These are phyloP conservation scores for Proisotoma minuta DNA, from an alignment of 2,888 invertebrate species.

Conservation along the genomic window DNA sequence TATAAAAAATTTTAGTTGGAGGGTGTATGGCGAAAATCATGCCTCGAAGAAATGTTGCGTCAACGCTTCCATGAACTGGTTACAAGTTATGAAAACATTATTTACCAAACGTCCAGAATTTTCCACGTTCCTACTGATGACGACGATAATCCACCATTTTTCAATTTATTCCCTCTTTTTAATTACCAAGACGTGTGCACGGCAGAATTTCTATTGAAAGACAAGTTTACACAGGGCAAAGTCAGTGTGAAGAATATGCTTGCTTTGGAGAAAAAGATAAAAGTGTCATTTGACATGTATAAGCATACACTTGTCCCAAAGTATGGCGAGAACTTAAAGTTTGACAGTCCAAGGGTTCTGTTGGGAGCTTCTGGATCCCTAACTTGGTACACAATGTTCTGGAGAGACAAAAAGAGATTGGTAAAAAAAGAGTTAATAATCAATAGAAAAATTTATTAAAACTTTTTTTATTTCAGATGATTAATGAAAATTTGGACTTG, in stretches of 20 bases:
- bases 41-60: background rate
- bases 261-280: slow-evolving; percentile 1
- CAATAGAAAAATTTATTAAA: background rate
- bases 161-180: too few relatives aligned
- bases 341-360: too few relatives aligned
- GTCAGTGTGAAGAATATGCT: background rate
- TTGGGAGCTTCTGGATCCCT: too few relatives aligned
- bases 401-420: too few relatives aligned
- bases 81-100: background rate
- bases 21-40: slow-evolving; percentile 1
- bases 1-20: background rate
- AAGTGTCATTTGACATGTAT: too few relatives aligned
- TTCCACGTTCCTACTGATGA: too few relatives aligned
- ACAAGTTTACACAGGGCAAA: background rate
- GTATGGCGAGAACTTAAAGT: too few relatives aligned
- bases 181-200: background rate
- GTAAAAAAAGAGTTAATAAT: too few relatives aligned
- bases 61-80: background rate
- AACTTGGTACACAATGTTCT: too few relatives aligned
- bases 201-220: background rate
- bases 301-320: too few relatives aligned
- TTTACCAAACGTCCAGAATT: background rate
- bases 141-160: too few relatives aligned
- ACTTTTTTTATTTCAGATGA: slow-evolving; percentile 2
- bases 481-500: slow-evolving; percentile 4